Evolutionary conservation across 2,888 invertebrate genomes (phyloP), one percentile per base, ranked within the genome.

Genomic region (Chymomyza amoena): DNA sequence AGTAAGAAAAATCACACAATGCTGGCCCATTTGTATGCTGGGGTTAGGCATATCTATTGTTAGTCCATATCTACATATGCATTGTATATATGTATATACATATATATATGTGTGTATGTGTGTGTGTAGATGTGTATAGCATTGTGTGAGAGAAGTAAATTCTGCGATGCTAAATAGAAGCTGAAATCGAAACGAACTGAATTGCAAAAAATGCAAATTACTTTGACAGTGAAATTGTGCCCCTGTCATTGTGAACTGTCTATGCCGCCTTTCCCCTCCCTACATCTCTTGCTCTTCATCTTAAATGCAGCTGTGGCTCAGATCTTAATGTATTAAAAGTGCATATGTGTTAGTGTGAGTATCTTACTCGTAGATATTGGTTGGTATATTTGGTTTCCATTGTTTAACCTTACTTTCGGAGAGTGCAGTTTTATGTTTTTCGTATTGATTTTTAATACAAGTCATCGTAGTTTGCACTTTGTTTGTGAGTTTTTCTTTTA

Each of bases 171-270:
- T 45, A 13, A 45, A 45, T 45, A 13, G 39, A 45, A 45, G 39
- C 39, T 45, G 39, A 45, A 45, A 45, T 13, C 39, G 39, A 54
- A 72, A 28, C 51, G 56, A n/a, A 52, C 25, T 54, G 63, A 65
- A 63, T 56, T 57, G 56, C 20, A 54, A 60, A 60, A 64, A 70
- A 87, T 83, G 86, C 73, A 85, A 87, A 83, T 87, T 73, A 79
- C 73, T 71, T 66, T 85, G 86, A 70, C 81, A 75, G 76, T 75
- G 84, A 66, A 72, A 72, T 64, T 66, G 71, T 59, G 69, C 68
- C 70, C 66, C 61, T 64, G 57, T 15, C 15, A 25, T 36, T 36
- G 60, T 60, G 16, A 60, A 60, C 36, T 57, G 57, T 74, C 72
- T 69, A 18, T 32, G 61, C 56, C 66, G 61, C 56, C 66, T 70